Evolutionary conservation across 2,888 invertebrate species (phyloP).

Genomic region (Orchesellides sinensis): DNA sequence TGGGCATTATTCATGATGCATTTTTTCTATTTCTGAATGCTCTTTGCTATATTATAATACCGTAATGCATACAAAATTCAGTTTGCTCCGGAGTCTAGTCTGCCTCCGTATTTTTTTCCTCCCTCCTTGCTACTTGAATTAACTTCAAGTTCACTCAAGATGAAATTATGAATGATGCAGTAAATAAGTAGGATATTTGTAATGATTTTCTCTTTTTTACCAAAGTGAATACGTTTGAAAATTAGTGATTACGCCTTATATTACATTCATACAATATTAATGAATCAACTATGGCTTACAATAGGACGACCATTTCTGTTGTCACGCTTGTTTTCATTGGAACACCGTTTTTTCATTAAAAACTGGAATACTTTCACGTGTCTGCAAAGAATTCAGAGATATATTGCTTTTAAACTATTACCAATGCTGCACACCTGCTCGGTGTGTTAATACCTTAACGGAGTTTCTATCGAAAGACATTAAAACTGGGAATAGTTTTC

Average conservation of each 20-base stretch:
- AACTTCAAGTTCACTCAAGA: slow-evolving; percentile 18
- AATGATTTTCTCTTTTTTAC: neutral
- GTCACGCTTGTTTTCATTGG: slow-evolving; percentile 14
- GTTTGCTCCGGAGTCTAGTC: slow-evolving; percentile 1
- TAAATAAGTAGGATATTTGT: too few relatives aligned
- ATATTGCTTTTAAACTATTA: too few relatives aligned
- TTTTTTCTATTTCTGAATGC: slow-evolving; percentile 19
- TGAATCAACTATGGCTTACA: neutral
- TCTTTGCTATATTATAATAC: neutral
- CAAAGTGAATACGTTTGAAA: slow-evolving; percentile 15
- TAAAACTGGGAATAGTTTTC: too few relatives aligned
- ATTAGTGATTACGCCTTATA: slow-evolving; percentile 27
- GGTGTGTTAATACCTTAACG: too few relatives aligned
- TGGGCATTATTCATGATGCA: slow-evolving; percentile 48
- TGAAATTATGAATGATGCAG: slow-evolving; percentile 2
- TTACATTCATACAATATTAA: neutral
- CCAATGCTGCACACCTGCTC: slow-evolving; percentile 5
- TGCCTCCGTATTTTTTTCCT: neutral
- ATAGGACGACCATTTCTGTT: neutral
- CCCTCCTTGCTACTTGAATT: slow-evolving; percentile 8
- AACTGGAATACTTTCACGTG: too few relatives aligned
- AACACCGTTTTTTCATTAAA: neutral
- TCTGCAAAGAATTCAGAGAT: too few relatives aligned
- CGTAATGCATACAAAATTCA: neutral
- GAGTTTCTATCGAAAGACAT: too few relatives aligned